Conservation (phyloP, 53 echinoderm and acorn worm genomes). For the Apostichopus leukothele region DNA sequence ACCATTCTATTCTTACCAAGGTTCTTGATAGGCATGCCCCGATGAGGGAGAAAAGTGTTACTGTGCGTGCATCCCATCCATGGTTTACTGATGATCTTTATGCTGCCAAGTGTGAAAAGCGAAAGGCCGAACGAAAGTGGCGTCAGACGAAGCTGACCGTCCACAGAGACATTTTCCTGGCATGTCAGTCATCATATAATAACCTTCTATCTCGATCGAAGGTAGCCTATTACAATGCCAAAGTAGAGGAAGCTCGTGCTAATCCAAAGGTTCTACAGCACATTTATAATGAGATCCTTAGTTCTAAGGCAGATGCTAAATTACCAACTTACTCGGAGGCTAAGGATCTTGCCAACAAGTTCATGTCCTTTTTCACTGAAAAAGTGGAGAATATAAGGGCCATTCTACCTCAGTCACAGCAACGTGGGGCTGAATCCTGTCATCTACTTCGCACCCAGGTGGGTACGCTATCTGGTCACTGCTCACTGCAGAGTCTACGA, state of each 20-base stretch:
- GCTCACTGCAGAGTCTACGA: too few species aligned
- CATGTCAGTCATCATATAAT: not conserved
- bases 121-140: not conserved
- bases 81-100: not conserved
- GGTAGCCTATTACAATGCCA: not conserved
- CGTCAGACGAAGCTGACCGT: not conserved
- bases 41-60: not conserved
- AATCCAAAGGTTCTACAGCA: conserved; percentile 9
- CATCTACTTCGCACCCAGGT: too few species aligned
- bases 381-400: not conserved
- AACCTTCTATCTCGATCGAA: not conserved
- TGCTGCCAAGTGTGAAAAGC: not conserved
- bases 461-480: too few species aligned
- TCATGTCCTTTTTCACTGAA: not conserved
- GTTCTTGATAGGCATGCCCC: conserved; percentile 18
- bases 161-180: not conserved
- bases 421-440: too few species aligned
- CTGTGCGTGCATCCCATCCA: not conserved
- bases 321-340: not conserved
- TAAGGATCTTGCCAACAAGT: conserved; percentile 4
- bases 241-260: not conserved
- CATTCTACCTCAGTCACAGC: not conserved
- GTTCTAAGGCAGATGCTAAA: conserved; percentile 4
- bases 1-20: not conserved
- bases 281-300: not conserved